A percentile compares a stretch with the other conserved stretches of the same genome.
Conservation (phyloP, 2,888 invertebrate species). For the Tupiocoris notatus region DNA sequence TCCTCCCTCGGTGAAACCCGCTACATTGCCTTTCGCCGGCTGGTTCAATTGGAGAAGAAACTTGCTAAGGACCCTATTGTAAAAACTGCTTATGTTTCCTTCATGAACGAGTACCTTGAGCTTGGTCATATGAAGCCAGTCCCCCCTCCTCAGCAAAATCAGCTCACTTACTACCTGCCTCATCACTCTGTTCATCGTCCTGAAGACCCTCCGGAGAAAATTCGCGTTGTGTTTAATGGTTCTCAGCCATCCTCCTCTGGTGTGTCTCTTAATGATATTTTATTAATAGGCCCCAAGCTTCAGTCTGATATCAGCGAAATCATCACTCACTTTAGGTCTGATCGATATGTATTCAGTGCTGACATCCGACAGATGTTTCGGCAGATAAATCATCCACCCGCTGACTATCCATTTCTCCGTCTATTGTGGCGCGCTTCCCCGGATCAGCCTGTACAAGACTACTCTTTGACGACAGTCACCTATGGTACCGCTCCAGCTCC, state of each 20-base stretch:
- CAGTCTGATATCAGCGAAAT: background rate
- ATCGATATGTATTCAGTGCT: slow-evolving; percentile 35
- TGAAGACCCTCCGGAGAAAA: no score
- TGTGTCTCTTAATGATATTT: no score
- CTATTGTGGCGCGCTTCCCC: slow-evolving; percentile 49
- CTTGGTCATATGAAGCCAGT: slow-evolving; percentile 25
- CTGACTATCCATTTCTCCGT: slow-evolving; percentile 46
- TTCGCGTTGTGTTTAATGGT: no score
- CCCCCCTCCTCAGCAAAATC: background rate
- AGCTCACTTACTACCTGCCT: slow-evolving; percentile 1
- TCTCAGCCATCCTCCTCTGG: no score
- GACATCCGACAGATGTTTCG: slow-evolving; percentile 42
- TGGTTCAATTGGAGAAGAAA: slow-evolving; percentile 1
- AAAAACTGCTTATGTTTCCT: background rate
- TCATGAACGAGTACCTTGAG: slow-evolving; percentile 33
- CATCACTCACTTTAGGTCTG: slow-evolving; percentile 18
- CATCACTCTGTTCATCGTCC: slow-evolving; percentile 18
- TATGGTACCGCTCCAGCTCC: slow-evolving; percentile 49
- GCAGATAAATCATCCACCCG: slow-evolving; percentile 35
- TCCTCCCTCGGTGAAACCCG: background rate
- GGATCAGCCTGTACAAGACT: slow-evolving; percentile 44
- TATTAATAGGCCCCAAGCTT: no score
- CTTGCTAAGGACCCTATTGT: background rate
- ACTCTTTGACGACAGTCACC: slow-evolving; percentile 47
- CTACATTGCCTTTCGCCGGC: background rate